Percentiles rank a stretch among this genome's conserved stretches.
These are phyloP conservation scores for Didymodactylos carnosus DNA, from an alignment of 2,888 invertebrate genomes.

Conservation along the genomic window DNA sequence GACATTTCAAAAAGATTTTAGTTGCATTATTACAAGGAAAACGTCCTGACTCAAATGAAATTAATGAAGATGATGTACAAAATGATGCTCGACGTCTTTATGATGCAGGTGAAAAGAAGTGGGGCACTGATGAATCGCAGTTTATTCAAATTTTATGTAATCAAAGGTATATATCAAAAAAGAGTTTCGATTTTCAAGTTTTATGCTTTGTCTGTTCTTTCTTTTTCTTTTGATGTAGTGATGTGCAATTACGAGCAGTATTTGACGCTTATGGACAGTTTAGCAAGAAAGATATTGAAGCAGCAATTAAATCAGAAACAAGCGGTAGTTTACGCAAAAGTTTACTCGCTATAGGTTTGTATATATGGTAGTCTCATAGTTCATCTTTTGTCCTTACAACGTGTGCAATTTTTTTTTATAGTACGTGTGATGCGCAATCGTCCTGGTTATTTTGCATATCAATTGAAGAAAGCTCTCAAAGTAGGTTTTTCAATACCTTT, in stretches of 20 bases:
- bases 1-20: slow-evolving; percentile 28
- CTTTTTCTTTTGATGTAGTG: too few species aligned
- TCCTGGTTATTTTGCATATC: slow-evolving; percentile 28
- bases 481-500: slow-evolving; percentile 5
- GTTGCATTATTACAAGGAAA: slow-evolving; percentile 24
- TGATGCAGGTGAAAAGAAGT: slow-evolving; percentile 31
- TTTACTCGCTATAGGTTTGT: slow-evolving; percentile 29
- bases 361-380: background rate
- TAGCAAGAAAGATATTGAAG: slow-evolving; percentile 43
- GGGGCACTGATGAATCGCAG: slow-evolving; percentile 34
- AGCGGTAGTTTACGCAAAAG: slow-evolving; percentile 31
- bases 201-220: too few species aligned
- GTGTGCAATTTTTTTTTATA: background rate
- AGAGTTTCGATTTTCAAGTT: too few species aligned
- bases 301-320: slow-evolving; percentile 31
- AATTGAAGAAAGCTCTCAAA: slow-evolving; percentile 25
- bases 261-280: slow-evolving; percentile 59
- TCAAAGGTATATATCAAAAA: too few species aligned
- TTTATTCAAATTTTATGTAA: slow-evolving; percentile 30
- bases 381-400: too few species aligned
- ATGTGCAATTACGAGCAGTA: slow-evolving; percentile 56
- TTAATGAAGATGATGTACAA: slow-evolving; percentile 32
- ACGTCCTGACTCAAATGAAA: slow-evolving; percentile 39
- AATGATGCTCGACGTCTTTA: slow-evolving; percentile 25
- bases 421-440: slow-evolving; percentile 27